Percentiles rank a stretch among this genome's conserved stretches.
Evolutionary conservation across 2,888 invertebrate genomes (phyloP).

Genomic region (Dolichomitus sp.): DNA sequence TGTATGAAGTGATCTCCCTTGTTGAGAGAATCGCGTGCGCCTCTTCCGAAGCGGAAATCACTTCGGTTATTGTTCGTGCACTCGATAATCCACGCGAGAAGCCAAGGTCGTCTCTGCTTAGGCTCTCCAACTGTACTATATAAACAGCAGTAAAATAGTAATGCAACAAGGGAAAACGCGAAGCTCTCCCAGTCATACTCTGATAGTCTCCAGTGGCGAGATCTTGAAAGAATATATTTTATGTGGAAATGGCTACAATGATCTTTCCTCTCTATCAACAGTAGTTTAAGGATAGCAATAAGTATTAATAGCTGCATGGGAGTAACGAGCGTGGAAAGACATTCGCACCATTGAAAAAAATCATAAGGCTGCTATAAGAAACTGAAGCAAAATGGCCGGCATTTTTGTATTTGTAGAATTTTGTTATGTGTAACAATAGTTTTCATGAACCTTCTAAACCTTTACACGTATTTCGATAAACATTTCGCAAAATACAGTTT

Average conservation of each 20-base stretch:
- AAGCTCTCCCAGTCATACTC: constrained; percentile 57
- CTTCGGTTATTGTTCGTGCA: constrained; percentile 33
- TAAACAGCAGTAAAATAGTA: constrained; percentile 47
- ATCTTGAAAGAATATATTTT: constrained; percentile 17
- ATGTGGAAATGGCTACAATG: neutral
- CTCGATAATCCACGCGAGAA: constrained; percentile 31
- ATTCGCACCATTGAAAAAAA: neutral
- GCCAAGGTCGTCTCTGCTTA: constrained; percentile 47
- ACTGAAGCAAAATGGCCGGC: neutral
- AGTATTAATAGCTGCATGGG: constrained; percentile 5
- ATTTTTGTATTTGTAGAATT: neutral
- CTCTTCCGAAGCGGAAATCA: constrained; percentile 53
- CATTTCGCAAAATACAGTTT: neutral
- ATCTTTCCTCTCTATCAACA: constrained; percentile 3
- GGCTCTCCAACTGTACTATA: neutral
- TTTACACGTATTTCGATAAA: neutral
- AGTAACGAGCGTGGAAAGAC: constrained; percentile 32
- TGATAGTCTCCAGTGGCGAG: constrained; percentile 45
- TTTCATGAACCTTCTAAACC: neutral
- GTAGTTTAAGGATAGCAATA: constrained; percentile 8
- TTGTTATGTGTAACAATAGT: too few species aligned
- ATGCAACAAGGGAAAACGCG: constrained; percentile 60
- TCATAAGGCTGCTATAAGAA: neutral
- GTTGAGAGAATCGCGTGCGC: constrained; percentile 50
- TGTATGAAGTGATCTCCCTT: constrained; percentile 16